These are phyloP conservation scores for Antedon bifida DNA, from an alignment of 35 echinoderm and acorn worm species.

Conservation along the genomic window DNA sequence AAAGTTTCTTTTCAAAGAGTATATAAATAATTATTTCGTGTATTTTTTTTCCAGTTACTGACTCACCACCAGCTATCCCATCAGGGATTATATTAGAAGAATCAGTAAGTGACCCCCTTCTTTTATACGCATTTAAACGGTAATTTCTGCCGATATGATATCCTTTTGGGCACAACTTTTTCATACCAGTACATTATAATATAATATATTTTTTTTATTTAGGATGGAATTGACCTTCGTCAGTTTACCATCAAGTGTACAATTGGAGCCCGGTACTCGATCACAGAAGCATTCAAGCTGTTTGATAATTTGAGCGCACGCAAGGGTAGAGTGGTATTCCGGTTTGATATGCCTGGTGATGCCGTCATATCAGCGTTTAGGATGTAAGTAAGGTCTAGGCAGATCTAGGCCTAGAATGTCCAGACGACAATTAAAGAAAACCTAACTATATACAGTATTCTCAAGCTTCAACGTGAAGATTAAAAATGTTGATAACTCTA, in stretches of 20 bases:
- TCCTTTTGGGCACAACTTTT: too few species aligned
- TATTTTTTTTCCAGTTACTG: neutral
- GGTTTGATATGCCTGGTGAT: conserved; percentile 55
- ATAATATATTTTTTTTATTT: neutral
- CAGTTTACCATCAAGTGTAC: neutral
- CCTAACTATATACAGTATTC: too few species aligned
- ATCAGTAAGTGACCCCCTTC: neutral
- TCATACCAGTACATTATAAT: too few species aligned
- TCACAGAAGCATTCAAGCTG: neutral
- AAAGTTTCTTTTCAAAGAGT: too few species aligned
- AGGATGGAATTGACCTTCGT: neutral
- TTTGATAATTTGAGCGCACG: conserved; percentile 31
- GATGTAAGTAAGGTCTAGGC: conserved; percentile 65
- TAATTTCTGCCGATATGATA: too few species aligned
- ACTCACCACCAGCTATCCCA: neutral
- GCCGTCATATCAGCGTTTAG: conserved; percentile 59
- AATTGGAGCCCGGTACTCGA: neutral
- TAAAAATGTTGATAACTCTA: too few species aligned
- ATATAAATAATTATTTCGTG: neutral
- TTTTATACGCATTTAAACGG: too few species aligned
- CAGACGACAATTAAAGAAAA: too few species aligned
- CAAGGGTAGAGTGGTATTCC: conserved; percentile 55
- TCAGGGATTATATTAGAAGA: neutral
- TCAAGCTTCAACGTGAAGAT: too few species aligned
- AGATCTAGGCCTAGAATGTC: too few species aligned